Evolutionary conservation across 2,113 vertebrate species (phyloP), one percentile per base, ranked within the genome.

Genomic region (Cranoglanis bouderius): DNA sequence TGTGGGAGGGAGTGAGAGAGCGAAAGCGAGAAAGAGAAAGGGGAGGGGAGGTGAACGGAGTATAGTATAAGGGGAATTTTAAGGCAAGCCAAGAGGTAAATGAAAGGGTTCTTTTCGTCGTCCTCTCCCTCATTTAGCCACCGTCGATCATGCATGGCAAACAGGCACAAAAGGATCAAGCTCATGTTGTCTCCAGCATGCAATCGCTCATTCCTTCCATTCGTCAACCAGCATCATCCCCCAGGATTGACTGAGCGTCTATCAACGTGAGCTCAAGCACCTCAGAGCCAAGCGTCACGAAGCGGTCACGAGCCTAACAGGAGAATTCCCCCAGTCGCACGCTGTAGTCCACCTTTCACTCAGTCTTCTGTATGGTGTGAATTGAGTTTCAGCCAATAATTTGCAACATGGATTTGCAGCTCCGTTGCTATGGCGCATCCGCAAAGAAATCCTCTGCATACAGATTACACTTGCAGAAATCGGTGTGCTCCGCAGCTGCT

Each of bases 141-240:
- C 93, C 82, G 92, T 92, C 85, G 91, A 92, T 92, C 92, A 90
- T 91, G 89, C 87, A 61, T 59, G 78, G 84, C 82, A 89, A 92
- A 92, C 88, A 89, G 94, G 94, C 93, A 95, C 93, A 92, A 94
- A 94, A 92, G 91, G 92, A 94, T 92, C 92, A 83, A 88, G 88
- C 89, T 84, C 85, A 90, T 85, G 91, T 92, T 89, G 92, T 92
- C 88, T 94, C 92, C 92, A 93, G 92, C 93, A 93, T 94, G 78
- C 86, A 85, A 91, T 90, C 67, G 87, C 80, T 90, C 89, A 90
- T 90, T 93, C 91, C 92, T 91, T 94, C 93, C 94, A 94, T 94
- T 92, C 90, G 92, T 94, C 93, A 83, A 14, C 55, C 38, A 61
- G 81, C 32, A 12, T 61, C 81, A 61, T 43, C 90, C 89, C 85